Conservation (phyloP, 92 coral and sea anemone species). For the Plumapathes pennacea region DNA sequence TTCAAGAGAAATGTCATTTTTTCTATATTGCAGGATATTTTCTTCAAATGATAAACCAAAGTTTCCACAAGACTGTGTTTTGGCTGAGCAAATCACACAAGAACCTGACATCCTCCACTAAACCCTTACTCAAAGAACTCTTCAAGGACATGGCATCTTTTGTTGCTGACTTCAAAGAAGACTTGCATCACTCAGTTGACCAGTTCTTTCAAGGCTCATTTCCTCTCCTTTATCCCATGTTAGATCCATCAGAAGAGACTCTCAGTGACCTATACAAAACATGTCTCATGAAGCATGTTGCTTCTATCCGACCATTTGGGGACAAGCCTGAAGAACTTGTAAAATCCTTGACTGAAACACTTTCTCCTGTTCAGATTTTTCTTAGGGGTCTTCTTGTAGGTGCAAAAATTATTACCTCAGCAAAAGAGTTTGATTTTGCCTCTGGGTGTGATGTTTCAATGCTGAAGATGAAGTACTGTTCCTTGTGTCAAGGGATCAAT, state of each 20-base stretch:
- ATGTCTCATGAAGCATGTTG: conserved; percentile 75
- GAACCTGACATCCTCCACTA: conserved; percentile 55
- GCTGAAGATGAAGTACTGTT: conserved; percentile 78
- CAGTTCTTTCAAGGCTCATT: conserved; percentile 70
- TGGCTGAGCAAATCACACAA: conserved; percentile 20
- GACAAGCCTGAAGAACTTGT: conserved; percentile 59
- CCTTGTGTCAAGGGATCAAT: conserved; percentile 70
- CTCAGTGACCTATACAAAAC: conserved; percentile 54
- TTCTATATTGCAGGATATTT: conserved; percentile 50
- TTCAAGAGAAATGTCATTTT: no score
- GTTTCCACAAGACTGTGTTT: conserved; percentile 25
- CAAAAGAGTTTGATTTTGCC: conserved; percentile 66
- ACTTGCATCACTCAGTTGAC: conserved; percentile 49
- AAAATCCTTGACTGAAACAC: conserved; percentile 18
- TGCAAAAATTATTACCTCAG: conserved; percentile 36
- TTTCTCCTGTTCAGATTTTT: conserved; percentile 72
- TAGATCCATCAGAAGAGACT: conserved; percentile 29
- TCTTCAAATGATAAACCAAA: conserved; percentile 46
- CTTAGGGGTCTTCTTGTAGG: conserved; percentile 62
- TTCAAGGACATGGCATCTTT: conserved; percentile 59
- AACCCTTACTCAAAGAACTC: conserved; percentile 39
- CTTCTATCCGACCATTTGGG: conserved; percentile 63
- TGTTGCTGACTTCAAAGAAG: conserved; percentile 44
- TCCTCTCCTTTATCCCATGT: conserved; percentile 59
- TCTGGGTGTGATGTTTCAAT: conserved; percentile 68